A percentile compares a stretch with the other conserved stretches of the same genome.
Conservation (phyloP, 2,797 vertebrate species). For the Anableps anableps region DNA sequence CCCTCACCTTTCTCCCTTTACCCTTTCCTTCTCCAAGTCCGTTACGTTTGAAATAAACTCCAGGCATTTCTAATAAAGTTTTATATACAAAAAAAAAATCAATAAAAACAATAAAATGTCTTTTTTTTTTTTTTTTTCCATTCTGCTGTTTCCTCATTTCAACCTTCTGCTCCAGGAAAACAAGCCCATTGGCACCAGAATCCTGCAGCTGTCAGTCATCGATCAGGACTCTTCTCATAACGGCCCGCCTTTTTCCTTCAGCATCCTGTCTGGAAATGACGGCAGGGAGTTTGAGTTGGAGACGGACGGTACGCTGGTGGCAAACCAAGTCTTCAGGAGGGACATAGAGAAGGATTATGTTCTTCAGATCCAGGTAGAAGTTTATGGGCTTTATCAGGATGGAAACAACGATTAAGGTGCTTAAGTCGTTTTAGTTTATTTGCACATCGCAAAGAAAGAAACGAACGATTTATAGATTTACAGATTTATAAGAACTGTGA, state of each 20-base stretch:
- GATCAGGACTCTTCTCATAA: slow-evolving; percentile 96
- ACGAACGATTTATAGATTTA: neutral
- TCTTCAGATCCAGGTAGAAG: slow-evolving; percentile 89
- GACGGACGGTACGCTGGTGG: slow-evolving; percentile 86
- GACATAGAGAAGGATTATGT: slow-evolving; percentile 87
- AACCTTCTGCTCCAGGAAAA: slow-evolving; percentile 86
- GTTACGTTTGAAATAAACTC: too few relatives aligned
- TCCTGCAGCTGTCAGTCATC: slow-evolving; percentile 92
- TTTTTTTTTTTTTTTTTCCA: neutral
- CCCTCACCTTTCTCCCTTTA: too few relatives aligned
- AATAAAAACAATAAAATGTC: too few relatives aligned
- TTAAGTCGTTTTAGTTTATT: neutral
- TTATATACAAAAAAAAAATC: too few relatives aligned
- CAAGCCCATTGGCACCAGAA: slow-evolving; percentile 92
- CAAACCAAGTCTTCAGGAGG: slow-evolving; percentile 90
- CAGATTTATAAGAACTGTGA: neutral
- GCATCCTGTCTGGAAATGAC: slow-evolving; percentile 91
- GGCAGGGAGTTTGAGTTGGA: slow-evolving; percentile 90
- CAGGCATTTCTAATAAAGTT: too few relatives aligned
- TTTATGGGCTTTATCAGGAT: neutral
- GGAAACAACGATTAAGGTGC: neutral
- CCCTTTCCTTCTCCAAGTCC: too few relatives aligned
- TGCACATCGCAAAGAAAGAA: neutral
- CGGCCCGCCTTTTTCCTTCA: slow-evolving; percentile 92
- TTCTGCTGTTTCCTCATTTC: neutral